Evolutionary conservation across 2,113 vertebrate genomes (phyloP), one percentile per base, ranked within the genome.

Genomic region (Herpailurus yagouaroundi): DNA sequence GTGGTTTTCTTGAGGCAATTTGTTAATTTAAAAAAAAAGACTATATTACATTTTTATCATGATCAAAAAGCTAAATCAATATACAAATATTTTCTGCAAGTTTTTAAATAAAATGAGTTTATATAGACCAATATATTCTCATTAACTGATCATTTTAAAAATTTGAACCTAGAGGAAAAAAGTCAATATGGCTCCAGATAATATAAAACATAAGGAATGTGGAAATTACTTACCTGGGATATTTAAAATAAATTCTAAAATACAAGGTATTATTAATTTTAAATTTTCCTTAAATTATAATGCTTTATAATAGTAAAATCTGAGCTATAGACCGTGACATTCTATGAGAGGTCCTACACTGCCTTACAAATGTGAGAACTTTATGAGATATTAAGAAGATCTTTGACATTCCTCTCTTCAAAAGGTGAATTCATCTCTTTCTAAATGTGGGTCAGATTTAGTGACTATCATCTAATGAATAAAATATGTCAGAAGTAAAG

Each of bases 51-150:
- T 76, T 96, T 73, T 9, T 88, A 45, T 48, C 1, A 71, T 94
- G 4, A 13, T 29, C 57, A 83, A 3, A 93, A 50, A 88, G 4
- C 91, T 94, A 89, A 55, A 48, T 71, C 15, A 23, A 80, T 55
- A 91, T 11, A 60, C 9, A 88, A 89, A 82, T 41, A 2, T 94
- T 89, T 80, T 52, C 33, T 50, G 8, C 7, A 82, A 33, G 11
- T 83, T 94, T 83, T 71, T 38, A 13, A 73, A 41, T 74, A 64
- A 93, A 81, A 79, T 91, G 11, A 82, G 14, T 83, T 90, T 96
- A 76, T 45, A 55, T 16, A 41, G 31, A 3, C 0, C 12, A 73
- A 16, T 77, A 73, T 91, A 83, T 87, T 87, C 33, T 95, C 21
- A 88, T 87, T 95, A 93, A 60, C 0, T 52, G n/a, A 25, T 52